Base-by-base conservation (phyloP, 1,140 invertebrate species). In the Penaeus vannamei region DNA sequence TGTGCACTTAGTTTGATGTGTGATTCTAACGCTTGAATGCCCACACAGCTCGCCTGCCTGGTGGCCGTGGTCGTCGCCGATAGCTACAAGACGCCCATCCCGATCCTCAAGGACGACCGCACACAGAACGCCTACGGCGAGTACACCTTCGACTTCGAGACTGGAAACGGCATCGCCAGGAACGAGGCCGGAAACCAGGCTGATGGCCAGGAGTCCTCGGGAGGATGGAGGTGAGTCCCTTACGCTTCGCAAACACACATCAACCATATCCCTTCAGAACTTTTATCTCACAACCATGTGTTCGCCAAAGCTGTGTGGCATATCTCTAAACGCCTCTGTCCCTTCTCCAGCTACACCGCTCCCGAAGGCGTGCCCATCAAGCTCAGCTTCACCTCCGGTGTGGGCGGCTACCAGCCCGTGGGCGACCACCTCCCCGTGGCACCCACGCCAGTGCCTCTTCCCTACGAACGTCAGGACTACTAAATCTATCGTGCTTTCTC, bases 131-230 rank as follows among this genome's bases (percentile, higher is more conserved):
- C 69, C n/a, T 72, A 72, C 8, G 69, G 69, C 69, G 69, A 72
- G 69, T 72, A 72, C 69, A 72, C 69, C 19, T 72, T 72, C 69
- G 69, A 72, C n/a, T n/a, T 72, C n/a, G 69, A 72, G 69, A 72
- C 69, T 17, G 69, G 69, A 72, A 72, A 72, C 69, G 69, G 69
- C 69, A 72, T 72, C 69, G 32, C 17, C 26, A 72, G 69, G 69
- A 19, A 23, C 3, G 69, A 72, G 69, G 69, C 69, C n/a, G 69
- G 69, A 72, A 72, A 32, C 5, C 69, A 72, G 69, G 32, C 26
- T 23, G 69, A 72, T 32, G 69, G 69, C 26, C 69, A 72, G 69
- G 69, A 72, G 19, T 72, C 69, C 19, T 26, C 26, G 1, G 69
- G 69, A 72, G n/a, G 22, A 19, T 72, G 69, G 69, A 72, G 69